Evolutionary conservation across 2,797 vertebrate species (phyloP).

Genomic region (Selene dorsalis): DNA sequence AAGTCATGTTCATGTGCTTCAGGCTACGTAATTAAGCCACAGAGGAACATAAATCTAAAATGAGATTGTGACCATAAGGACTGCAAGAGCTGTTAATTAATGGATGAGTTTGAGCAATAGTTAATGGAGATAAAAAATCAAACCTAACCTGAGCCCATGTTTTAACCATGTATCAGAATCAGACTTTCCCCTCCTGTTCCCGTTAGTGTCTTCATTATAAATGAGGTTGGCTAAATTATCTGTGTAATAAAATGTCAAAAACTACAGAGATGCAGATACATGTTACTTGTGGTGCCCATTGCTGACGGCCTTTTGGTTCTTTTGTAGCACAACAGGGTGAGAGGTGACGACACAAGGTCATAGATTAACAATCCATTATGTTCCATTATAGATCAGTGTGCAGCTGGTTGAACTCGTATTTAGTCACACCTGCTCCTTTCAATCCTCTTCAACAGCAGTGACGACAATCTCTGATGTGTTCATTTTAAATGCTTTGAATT

Average conservation of each 20-base stretch:
- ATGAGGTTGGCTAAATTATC: background rate
- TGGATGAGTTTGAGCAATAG: background rate
- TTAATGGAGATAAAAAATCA: background rate
- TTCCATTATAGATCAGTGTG: constrained; percentile 17
- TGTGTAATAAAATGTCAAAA: background rate
- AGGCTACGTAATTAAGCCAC: constrained; percentile 2
- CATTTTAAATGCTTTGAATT: no score
- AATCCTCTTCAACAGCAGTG: constrained; percentile 1
- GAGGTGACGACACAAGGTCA: background rate
- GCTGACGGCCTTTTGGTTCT: constrained; percentile 10
- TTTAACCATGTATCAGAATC: background rate
- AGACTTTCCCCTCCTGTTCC: background rate
- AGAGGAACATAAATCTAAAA: constrained; percentile 7
- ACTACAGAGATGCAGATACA: background rate
- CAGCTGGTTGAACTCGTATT: background rate
- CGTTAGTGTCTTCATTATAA: background rate
- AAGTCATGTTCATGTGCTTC: background rate
- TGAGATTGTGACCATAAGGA: background rate
- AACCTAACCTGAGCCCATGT: background rate
- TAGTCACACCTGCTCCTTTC: constrained; percentile 9
- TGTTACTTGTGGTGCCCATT: constrained; percentile 7
- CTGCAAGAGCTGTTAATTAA: background rate
- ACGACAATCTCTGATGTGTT: no score
- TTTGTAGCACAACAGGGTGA: constrained; percentile 1
- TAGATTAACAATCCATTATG: constrained; percentile 23